Base-by-base conservation (phyloP, 2,888 invertebrate genomes). In the Erebia aethiops region DNA sequence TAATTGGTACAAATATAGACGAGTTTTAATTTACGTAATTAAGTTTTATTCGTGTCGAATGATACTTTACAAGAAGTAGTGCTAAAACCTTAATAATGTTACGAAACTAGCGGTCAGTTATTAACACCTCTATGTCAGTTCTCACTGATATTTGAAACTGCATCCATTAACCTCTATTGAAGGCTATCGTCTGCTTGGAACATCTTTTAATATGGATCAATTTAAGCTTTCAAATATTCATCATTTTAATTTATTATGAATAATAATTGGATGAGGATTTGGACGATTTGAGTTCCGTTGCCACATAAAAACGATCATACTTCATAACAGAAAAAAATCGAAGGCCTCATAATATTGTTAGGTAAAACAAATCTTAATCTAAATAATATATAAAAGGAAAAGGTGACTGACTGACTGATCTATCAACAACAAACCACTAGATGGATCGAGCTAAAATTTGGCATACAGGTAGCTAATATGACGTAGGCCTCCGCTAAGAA, bases 181-280 rank as follows among this genome's bases (percentile, higher is more conserved):
- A 72, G 72, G 66, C 62, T 14, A 11, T 1, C 11, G 52, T 57
- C 26, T 43, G 51, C 57, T 72, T 72, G 46, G 26, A 63, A 72
- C 65, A 72, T 72, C 70, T 66, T 72, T 62, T 69, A 70, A 67
- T n/a, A 5, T 62, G 62, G 62, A 62, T 62, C 62, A 21, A 49
- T 13, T 49, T 49, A 49, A 14, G 49, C 13, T 21, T 62, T 49
- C 26, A 61, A 61, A 61, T 43, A 62, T 62, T 46, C 46, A 62
- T 11, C 21, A 62, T 54, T 26, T 26, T 26, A 35, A 54, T 54
- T 10, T 18, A n/a, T 16, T 52, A 1, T 3, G 46, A 46, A 16
- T 52, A 46, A 16, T 52, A 9, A 16, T 54, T 16, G 10, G 16
- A 18, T 54, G 52, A 52, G 9, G 8, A 52, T 16, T 52, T 52